Base-by-base conservation (phyloP, 2,888 invertebrate species). In the Eupithecia vulgata region DNA sequence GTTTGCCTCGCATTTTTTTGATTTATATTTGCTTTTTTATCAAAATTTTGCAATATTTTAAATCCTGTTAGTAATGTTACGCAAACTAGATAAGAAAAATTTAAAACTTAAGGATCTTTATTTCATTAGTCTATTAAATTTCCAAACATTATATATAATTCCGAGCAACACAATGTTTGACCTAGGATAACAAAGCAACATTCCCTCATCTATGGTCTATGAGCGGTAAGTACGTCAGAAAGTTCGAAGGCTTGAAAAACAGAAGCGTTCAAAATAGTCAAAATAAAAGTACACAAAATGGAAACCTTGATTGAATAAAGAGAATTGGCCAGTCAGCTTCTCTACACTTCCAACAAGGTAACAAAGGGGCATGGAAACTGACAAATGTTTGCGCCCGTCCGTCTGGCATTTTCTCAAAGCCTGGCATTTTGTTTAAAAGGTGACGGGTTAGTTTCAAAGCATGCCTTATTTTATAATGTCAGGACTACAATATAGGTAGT, bases 331-430 rank as follows among this genome's bases (percentile, higher is more conserved):
- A 81, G 79, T 85, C 84, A 84, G 79, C 72, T 73, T 75, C 72
- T 68, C 80, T 81, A 81, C 83, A 78, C 78, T 75, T 77, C 67
- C 70, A 76, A 65, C 75, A 74, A 73, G 74, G 78, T 76, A 72
- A 79, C 78, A 79, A 79, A 79, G 77, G 61, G 74, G 76, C 73
- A 76, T 76, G 78, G 76, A 78, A 78, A 78, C 75, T 76, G 78
- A 80, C 83, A 82, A 85, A 85, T 86, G 84, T 87, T 87, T 87
- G 83, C 85, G 82, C 80, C 81, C 79, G 81, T 81, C 80, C 76
- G 81, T 80, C 81, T 86, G 86, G 81, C 86, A 85, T 87, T 84
- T 84, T 85, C 80, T 82, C 79, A 79, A 79, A 81, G 81, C 81
- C 83, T 85, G 84, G 81, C 82, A 86, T 86, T 86, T 83, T 73